phyloP scores from a whole-genome alignment of 2,113 vertebrate species.

The Halichoerus grypus region DNA sequence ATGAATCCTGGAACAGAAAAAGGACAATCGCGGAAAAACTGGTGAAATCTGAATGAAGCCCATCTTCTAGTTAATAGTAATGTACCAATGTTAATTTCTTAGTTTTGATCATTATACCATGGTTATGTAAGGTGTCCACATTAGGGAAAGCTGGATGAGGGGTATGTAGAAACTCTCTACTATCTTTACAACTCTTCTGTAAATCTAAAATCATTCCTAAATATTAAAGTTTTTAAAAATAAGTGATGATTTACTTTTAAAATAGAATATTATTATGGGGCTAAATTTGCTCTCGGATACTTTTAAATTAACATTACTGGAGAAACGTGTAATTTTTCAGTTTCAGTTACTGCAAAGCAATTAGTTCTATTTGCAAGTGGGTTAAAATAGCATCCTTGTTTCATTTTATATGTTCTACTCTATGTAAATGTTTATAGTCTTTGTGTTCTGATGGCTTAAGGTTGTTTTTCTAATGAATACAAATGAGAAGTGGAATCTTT shows the following conservation, averaged over 20 bases:
- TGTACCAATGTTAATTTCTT: not conserved
- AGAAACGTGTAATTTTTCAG: not conserved
- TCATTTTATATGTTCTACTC: not conserved
- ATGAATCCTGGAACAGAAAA: not conserved
- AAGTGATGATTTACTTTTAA: not conserved
- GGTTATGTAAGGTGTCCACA: not conserved
- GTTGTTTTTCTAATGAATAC: not conserved
- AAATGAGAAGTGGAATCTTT: not conserved
- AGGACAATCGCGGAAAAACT: not conserved
- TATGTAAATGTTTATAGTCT: not conserved
- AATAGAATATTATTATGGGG: not conserved
- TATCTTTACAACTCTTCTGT: not conserved
- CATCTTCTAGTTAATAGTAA: not conserved
- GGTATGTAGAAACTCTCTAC: not conserved
- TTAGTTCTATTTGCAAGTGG: not conserved
- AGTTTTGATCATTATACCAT: not conserved
- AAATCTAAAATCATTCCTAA: not conserved
- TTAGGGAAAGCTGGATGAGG: not conserved
- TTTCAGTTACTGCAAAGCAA: not conserved
- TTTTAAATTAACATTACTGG: not conserved
- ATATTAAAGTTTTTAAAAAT: not conserved
- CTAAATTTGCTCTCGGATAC: not conserved
- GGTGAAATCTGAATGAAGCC: not conserved
- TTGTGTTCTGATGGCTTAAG: no score
- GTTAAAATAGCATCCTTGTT: not conserved